Base-by-base conservation (phyloP, 2,888 invertebrate species). In the Drosophila kambysellisi region DNA sequence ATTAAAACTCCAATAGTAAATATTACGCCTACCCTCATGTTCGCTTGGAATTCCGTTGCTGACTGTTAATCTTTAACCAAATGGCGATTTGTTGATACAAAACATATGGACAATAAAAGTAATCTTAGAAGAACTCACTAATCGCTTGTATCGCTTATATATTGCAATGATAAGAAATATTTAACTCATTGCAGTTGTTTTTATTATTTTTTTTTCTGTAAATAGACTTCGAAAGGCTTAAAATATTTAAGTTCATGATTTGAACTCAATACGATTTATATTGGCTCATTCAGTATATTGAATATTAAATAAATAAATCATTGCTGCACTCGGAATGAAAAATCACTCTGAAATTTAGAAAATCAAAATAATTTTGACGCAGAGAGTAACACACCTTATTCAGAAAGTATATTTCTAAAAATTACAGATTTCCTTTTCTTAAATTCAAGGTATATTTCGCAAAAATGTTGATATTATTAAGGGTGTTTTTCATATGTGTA, bases 1-100 rank as follows among this genome's bases (percentile, higher is more conserved):
- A 60, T 20, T 4, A 62, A 41, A 15, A 43, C 11, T 17, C 57
- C 32, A 7, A 58, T 4, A 8, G 48, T 9, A 2, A 70, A 15
- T 32, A 70, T 4, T 11, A n/a, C 20, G 29, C 11, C 9, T 3
- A 46, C 9, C 3, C 33, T 43, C 77, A 77, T 77, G 74, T 57
- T 76, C 39, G 39, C 46, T 66, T 7, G 8, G 2, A 32, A 20
- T 33, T 25, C 2, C 1, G 6, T 39, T 2, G 4, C n/a, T 12
- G 11, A 76, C 62, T 77, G 35, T n/a, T 53, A 30, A 11, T 11
- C 30, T 4, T 1, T 7, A 2, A 2, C 9, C 35, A 15, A 57
- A n/a, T 4, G 30, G 9, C 35, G 17, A 20, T 43, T 20, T 48
- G 1, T 37, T 33, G 20, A 25, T 52, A 33, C 32, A 17, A 4